These are phyloP conservation scores for Paralinhomoeus sp. DNA, from an alignment of 2,888 invertebrate genomes.

Conservation along the genomic window DNA sequence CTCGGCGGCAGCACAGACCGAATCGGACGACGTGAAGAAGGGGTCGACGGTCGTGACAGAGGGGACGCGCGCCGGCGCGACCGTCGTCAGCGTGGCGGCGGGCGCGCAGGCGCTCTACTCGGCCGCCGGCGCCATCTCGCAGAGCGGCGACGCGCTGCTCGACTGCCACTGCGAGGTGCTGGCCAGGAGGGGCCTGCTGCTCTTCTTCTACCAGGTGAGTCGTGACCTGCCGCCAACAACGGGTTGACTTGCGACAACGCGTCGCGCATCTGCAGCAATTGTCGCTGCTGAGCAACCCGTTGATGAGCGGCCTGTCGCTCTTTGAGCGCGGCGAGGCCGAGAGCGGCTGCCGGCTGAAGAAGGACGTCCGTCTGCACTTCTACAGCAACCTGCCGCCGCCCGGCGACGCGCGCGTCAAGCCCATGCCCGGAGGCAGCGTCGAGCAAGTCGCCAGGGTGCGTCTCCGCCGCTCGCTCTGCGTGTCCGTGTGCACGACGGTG, in stretches of 20 bases:
- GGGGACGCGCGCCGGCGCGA: not conserved
- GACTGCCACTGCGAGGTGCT: conserved; percentile 92
- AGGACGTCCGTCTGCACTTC: conserved; percentile 51
- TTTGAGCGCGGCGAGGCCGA: not conserved
- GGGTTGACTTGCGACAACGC: too few species aligned
- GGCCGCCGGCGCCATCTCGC: not conserved
- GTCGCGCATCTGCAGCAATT: conserved; percentile 3
- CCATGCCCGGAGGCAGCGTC: not conserved
- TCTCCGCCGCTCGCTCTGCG: too few species aligned
- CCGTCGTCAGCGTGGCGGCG: not conserved
- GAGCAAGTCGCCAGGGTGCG: not conserved
- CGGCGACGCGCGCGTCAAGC: conserved; percentile 59
- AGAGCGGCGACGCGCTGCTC: conserved; percentile 36
- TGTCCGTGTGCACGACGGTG: too few species aligned
- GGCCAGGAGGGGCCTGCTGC: conserved; percentile 40
- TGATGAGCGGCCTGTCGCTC: conserved; percentile 1
- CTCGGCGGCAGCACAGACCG: too few species aligned
- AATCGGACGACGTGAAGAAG: not conserved
- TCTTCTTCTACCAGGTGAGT: conserved; percentile 4
- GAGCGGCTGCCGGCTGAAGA: conserved; percentile 1
- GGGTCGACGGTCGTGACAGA: not conserved
- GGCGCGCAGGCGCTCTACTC: not conserved
- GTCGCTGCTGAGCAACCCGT: not conserved
- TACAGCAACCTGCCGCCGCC: conserved; percentile 91
- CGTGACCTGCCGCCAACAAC: too few species aligned